These are phyloP conservation scores for Hippasteria phrygiana DNA, from an alignment of 53 echinoderm and acorn worm genomes.

Conservation along the genomic window DNA sequence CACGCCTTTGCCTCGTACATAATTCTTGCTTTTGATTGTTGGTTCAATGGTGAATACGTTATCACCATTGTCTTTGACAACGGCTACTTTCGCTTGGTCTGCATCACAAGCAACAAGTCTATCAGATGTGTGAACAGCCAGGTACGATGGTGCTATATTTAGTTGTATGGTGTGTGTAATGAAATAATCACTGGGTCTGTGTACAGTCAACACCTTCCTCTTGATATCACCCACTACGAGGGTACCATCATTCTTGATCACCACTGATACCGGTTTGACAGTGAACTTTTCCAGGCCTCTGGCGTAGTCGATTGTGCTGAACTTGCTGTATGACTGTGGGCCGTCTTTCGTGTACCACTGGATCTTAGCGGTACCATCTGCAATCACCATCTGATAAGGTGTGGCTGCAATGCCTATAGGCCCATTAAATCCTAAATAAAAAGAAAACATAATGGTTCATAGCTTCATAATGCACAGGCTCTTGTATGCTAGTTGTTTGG, in stretches of 20 bases:
- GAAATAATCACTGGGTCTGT: conserved; percentile 1
- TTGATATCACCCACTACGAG: not conserved
- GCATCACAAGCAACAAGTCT: not conserved
- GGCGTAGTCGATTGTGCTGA: not conserved
- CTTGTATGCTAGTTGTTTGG: too few relatives aligned
- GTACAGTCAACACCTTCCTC: conserved; percentile 3
- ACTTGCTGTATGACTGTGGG: not conserved
- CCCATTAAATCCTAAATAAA: not conserved
- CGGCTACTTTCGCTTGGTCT: not conserved
- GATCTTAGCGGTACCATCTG: not conserved
- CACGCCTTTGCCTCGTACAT: not conserved
- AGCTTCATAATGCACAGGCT: too few relatives aligned
- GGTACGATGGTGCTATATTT: not conserved
- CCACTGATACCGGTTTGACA: not conserved
- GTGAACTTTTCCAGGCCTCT: not conserved
- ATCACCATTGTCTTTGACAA: not conserved
- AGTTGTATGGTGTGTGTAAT: not conserved
- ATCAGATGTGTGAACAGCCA: not conserved
- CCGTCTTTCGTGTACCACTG: not conserved
- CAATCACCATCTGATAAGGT: not conserved
- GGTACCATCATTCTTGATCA: not conserved
- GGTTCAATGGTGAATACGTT: not conserved
- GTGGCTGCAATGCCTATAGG: not conserved
- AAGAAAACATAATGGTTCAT: too few relatives aligned
- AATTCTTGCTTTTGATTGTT: not conserved